These are phyloP conservation scores for Zosterops japonicus DNA, from an alignment of 2,113 vertebrate species.

Conservation along the genomic window DNA sequence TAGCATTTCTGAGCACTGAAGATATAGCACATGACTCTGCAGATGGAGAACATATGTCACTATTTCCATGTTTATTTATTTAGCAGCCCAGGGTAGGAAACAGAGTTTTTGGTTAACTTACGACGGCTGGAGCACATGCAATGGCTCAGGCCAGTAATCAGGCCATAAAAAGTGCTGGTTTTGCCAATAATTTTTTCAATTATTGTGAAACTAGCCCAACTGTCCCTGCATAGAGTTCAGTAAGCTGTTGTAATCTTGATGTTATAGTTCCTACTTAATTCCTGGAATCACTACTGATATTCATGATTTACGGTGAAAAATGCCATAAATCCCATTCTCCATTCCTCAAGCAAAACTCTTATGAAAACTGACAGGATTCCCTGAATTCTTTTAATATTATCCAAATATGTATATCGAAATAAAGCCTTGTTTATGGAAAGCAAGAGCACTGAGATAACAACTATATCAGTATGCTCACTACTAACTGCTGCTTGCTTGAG, in stretches of 20 bases:
- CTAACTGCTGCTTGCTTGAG: not conserved
- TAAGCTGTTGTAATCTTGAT: not conserved
- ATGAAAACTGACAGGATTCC: not conserved
- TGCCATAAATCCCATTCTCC: not conserved
- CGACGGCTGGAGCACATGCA: slow-evolving; percentile 8
- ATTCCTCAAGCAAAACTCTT: not conserved
- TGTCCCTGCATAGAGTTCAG: not conserved
- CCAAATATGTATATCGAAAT: not conserved
- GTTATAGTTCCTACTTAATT: not conserved
- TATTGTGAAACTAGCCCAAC: slow-evolving; percentile 33
- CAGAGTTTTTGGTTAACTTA: slow-evolving; percentile 36
- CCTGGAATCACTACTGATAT: slow-evolving; percentile 2
- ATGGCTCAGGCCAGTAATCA: slow-evolving; percentile 22
- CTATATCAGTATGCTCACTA: not conserved
- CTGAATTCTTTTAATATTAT: not conserved
- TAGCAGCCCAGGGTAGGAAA: slow-evolving; percentile 28
- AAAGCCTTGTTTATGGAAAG: not conserved
- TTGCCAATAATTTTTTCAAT: slow-evolving; percentile 46
- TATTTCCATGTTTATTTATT: slow-evolving; percentile 64
- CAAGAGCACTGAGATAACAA: not conserved
- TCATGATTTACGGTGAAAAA: slow-evolving; percentile 3
- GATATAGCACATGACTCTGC: not conserved
- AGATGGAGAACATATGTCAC: slow-evolving; percentile 68
- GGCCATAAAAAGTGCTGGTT: not conserved
- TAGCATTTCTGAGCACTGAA: slow-evolving; percentile 35